Conservation (phyloP, 23 tunicate genomes). For the Ciona savignyi region DNA sequence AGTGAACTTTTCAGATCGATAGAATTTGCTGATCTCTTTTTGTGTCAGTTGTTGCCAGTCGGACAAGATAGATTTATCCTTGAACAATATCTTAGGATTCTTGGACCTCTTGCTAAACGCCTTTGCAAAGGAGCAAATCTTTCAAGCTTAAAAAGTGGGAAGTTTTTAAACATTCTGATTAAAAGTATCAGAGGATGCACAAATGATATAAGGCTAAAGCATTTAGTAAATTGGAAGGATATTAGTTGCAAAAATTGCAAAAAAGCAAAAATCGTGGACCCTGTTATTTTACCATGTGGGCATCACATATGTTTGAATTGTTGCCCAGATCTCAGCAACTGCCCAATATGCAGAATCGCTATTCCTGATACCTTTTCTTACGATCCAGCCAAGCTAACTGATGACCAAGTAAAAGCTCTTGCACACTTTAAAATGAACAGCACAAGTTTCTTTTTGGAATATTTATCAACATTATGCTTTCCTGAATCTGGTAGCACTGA, state of each 20-base stretch:
- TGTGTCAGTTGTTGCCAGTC: slow-evolving; percentile 39
- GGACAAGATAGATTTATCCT: neutral
- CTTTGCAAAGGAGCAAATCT: slow-evolving; percentile 18
- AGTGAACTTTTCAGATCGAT: slow-evolving; percentile 8
- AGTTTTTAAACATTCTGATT: slow-evolving; percentile 30
- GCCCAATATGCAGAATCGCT: slow-evolving; percentile 29
- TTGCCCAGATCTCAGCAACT: slow-evolving; percentile 2
- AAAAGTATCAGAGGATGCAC: slow-evolving; percentile 32
- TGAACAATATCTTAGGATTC: slow-evolving; percentile 7
- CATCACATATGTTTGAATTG: slow-evolving; percentile 33
- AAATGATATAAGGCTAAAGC: slow-evolving; percentile 14
- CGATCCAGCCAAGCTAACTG: neutral
- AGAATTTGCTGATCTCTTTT: slow-evolving; percentile 29
- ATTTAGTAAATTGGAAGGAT: slow-evolving; percentile 17
- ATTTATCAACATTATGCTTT: slow-evolving; percentile 34
- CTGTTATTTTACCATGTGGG: slow-evolving; percentile 23
- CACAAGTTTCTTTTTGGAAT: slow-evolving; percentile 59
- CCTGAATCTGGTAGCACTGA: neutral
- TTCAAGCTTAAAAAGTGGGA: neutral
- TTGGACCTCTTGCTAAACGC: slow-evolving; percentile 19
- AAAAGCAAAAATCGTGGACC: slow-evolving; percentile 5
- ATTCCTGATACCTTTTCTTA: neutral
- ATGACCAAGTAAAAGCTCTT: slow-evolving; percentile 17
- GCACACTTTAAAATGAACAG: slow-evolving; percentile 14
- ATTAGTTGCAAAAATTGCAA: slow-evolving; percentile 22